Conservation (phyloP, 2,888 invertebrate genomes). For the Taphrorychus bicolor region DNA sequence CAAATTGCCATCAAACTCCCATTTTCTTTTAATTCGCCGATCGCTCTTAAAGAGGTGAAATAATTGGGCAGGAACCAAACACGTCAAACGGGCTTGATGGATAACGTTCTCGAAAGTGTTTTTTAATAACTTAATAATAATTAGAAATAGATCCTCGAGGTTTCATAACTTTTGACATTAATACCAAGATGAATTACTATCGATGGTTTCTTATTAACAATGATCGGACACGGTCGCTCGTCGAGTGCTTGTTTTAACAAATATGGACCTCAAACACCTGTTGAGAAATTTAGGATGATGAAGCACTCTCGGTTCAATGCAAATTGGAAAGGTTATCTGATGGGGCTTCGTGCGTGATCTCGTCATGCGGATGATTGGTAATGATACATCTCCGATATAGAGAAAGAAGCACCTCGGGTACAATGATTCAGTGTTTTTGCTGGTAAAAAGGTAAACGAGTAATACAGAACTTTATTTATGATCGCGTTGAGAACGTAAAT, state of each 20-base stretch:
- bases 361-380: neutral
- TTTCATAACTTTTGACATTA: slow-evolving; percentile 37
- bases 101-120: slow-evolving; percentile 28
- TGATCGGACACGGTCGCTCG: slow-evolving; percentile 8
- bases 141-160: slow-evolving; percentile 27
- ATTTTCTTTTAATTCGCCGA: neutral
- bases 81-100: slow-evolving; percentile 29
- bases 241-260: slow-evolving; percentile 20
- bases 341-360: neutral
- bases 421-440: too few relatives aligned
- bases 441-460: too few relatives aligned
- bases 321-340: slow-evolving; percentile 9
- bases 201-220: slow-evolving; percentile 6
- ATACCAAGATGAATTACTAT: slow-evolving; percentile 32
- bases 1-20: neutral
- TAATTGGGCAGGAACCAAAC: slow-evolving; percentile 30
- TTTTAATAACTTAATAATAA: slow-evolving; percentile 24
- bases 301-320: neutral
- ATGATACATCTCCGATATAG: neutral
- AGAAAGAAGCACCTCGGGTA: neutral
- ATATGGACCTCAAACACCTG: slow-evolving; percentile 16
- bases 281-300: slow-evolving; percentile 15
- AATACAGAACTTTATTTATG: too few relatives aligned
- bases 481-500: neutral
- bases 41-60: slow-evolving; percentile 15